Conservation (phyloP, 2,888 invertebrate species). For the Didymodactylos carnosus region DNA sequence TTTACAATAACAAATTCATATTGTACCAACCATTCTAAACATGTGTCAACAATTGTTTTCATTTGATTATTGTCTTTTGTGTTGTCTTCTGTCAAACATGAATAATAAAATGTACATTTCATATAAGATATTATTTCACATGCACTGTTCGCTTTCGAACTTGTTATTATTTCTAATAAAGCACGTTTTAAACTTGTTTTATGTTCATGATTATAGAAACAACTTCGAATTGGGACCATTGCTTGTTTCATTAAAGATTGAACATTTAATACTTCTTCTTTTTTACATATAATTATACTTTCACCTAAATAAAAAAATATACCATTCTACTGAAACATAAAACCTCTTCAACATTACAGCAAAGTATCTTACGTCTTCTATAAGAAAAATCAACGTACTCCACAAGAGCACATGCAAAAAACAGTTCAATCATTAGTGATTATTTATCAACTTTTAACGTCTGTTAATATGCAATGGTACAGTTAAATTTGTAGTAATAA, state of each 20-base stretch:
- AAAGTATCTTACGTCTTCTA: too few species aligned
- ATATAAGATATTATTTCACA: conserved; percentile 7
- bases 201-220: not conserved
- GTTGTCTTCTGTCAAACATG: not conserved
- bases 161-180: conserved; percentile 6
- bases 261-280: not conserved
- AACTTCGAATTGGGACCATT: not conserved
- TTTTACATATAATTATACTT: conserved; percentile 12
- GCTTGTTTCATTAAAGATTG: not conserved
- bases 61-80: not conserved
- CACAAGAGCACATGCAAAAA: too few species aligned
- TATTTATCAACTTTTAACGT: too few species aligned
- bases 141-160: conserved; percentile 1
- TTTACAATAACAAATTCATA: conserved; percentile 2
- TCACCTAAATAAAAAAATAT: not conserved
- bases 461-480: too few species aligned
- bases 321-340: too few species aligned
- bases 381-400: too few species aligned
- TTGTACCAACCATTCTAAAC: conserved; percentile 1
- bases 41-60: not conserved
- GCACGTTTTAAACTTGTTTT: conserved; percentile 5
- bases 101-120: not conserved
- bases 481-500: too few species aligned
- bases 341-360: too few species aligned
- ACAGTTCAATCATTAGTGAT: too few species aligned